Conservation (phyloP, 2,113 vertebrate species). For the Notechis scutatus region DNA sequence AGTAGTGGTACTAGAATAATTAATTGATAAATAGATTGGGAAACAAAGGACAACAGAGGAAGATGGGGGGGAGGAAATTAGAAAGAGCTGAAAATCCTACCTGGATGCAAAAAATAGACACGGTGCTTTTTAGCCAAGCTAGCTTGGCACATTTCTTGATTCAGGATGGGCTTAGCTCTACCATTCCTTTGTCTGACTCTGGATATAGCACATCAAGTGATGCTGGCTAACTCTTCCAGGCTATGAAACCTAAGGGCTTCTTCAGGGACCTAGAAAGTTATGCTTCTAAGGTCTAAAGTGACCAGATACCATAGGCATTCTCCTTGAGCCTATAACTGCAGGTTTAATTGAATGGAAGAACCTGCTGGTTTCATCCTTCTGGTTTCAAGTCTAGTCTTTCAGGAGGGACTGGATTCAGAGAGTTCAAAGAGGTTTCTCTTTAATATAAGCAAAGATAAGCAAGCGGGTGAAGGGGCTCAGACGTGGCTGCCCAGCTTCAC, state of each 20-base stretch:
- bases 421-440: background rate
- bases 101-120: background rate
- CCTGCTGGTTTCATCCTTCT: background rate
- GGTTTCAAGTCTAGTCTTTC: background rate
- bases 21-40: background rate
- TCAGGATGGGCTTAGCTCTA: background rate
- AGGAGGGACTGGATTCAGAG: background rate
- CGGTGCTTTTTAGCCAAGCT: background rate
- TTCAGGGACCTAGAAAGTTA: background rate
- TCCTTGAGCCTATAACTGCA: background rate
- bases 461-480: background rate
- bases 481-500: background rate
- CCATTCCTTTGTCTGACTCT: background rate
- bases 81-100: background rate
- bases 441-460: background rate
- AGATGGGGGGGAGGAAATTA: background rate
- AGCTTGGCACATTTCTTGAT: background rate
- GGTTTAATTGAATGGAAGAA: background rate
- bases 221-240: background rate
- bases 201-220: background rate
- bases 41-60: background rate
- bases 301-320: background rate
- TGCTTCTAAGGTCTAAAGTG: background rate
- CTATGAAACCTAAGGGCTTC: background rate
- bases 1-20: background rate